Evolutionary conservation across 2,113 vertebrate species (phyloP).

Genomic region (Pleuronectes platessa): DNA sequence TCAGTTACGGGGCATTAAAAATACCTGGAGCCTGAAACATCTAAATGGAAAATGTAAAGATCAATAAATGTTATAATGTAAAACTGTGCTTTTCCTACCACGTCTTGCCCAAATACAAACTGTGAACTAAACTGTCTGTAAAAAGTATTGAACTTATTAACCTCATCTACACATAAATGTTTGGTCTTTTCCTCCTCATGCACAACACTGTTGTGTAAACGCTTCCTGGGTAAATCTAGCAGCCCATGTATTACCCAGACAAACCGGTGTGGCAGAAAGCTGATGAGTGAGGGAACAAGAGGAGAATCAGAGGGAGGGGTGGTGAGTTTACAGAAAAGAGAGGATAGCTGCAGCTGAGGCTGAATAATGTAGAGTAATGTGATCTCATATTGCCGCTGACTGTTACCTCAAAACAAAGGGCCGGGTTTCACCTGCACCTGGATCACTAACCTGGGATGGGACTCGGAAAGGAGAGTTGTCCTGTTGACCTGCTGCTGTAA

Average conservation of each 20-base stretch:
- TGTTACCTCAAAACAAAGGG: conserved; percentile 73
- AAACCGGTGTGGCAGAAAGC: conserved; percentile 11
- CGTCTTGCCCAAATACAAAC: too few species aligned
- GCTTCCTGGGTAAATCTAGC: neutral
- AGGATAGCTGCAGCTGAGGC: conserved; percentile 70
- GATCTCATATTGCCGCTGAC: conserved; percentile 75
- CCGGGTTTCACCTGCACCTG: conserved; percentile 74
- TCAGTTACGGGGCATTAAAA: too few species aligned
- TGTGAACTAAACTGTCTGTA: too few species aligned
- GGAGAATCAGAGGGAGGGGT: conserved; percentile 35
- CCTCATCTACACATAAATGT: neutral
- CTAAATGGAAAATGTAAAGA: neutral
- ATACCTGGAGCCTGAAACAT: neutral
- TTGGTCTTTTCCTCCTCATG: neutral
- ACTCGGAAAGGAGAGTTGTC: conserved; percentile 3
- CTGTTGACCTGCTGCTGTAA: neutral
- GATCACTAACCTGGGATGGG: conserved; percentile 43
- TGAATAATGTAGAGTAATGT: conserved; percentile 85
- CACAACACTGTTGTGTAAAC: neutral
- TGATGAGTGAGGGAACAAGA: conserved; percentile 38
- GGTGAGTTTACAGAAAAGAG: conserved; percentile 41
- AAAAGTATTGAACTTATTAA: too few species aligned
- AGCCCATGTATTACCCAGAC: conserved; percentile 13
- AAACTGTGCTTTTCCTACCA: too few species aligned
- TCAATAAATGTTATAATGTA: too few species aligned